Evolutionary conservation across 2,797 vertebrate genomes (phyloP).

Genomic region (Lindbergichthys nudifrons): DNA sequence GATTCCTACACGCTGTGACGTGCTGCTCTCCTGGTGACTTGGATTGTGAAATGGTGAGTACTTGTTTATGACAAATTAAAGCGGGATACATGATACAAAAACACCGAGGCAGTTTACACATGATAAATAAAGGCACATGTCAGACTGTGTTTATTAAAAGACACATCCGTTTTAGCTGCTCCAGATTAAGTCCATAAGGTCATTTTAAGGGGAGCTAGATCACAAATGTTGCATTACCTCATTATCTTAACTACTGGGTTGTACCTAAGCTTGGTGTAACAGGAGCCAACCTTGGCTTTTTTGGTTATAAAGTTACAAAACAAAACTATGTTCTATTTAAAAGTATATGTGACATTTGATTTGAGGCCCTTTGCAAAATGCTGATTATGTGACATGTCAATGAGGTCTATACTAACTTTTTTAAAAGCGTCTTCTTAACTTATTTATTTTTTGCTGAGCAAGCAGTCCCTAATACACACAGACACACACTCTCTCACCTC

Average conservation of each 20-base stretch:
- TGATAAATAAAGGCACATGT: not conserved
- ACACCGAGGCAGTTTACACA: not conserved
- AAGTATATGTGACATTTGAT: conserved; percentile 15
- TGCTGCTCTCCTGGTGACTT: conserved; percentile 33
- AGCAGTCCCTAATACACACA: conserved; percentile 17
- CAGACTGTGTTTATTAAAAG: not conserved
- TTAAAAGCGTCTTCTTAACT: conserved; percentile 24
- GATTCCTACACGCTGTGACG: conserved; percentile 31
- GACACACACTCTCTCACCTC: conserved; percentile 15
- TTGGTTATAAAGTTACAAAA: not conserved
- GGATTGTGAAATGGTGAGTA: conserved; percentile 72
- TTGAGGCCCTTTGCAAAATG: conserved; percentile 12
- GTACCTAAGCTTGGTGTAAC: not conserved
- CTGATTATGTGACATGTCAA: conserved; percentile 20
- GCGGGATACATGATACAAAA: conserved; percentile 2
- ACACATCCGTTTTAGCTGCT: not conserved
- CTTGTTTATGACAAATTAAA: conserved; percentile 32
- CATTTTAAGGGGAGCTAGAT: not conserved
- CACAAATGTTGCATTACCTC: not conserved
- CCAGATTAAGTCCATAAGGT: too few species aligned
- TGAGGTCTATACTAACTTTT: conserved; percentile 54
- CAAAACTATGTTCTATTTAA: not conserved
- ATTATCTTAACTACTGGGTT: not conserved
- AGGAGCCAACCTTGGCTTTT: not conserved
- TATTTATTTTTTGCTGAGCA: conserved; percentile 51